Evolutionary conservation across 2,113 vertebrate species (phyloP).

Genomic region (Phoxinus phoxinus): DNA sequence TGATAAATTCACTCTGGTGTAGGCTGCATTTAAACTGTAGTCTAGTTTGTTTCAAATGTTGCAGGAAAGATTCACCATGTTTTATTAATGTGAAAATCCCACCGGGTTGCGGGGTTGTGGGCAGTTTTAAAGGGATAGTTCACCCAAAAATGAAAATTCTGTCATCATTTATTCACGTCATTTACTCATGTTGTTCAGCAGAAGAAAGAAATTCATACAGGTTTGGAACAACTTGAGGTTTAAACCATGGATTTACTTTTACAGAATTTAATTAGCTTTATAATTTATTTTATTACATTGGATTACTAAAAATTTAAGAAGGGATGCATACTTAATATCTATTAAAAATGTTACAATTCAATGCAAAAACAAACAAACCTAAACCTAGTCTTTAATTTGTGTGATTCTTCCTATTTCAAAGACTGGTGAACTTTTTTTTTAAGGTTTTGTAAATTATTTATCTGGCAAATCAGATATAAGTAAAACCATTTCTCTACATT

Average conservation of each 20-base stretch:
- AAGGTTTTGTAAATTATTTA: neutral
- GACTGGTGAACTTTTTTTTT: constrained; percentile 20
- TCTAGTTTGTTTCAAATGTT: neutral
- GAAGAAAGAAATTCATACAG: no score
- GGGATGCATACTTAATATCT: neutral
- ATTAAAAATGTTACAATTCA: neutral
- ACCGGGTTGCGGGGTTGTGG: neutral
- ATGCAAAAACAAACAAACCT: neutral
- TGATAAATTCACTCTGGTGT: neutral
- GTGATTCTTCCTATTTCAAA: neutral
- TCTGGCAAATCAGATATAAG: neutral
- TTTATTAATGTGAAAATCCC: neutral
- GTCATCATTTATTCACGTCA: no score
- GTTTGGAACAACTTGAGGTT: neutral
- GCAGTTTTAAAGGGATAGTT: no score
- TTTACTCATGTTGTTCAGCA: no score
- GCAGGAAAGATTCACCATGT: neutral
- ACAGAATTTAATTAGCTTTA: no score
- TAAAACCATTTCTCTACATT: neutral
- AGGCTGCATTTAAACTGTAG: neutral
- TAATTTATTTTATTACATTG: neutral
- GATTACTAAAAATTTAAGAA: neutral
- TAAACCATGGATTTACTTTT: no score
- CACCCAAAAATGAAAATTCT: no score
- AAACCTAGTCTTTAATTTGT: neutral